Evolutionary conservation across 2,113 vertebrate species (phyloP).

Genomic region (Craseonycteris thonglongyai): DNA sequence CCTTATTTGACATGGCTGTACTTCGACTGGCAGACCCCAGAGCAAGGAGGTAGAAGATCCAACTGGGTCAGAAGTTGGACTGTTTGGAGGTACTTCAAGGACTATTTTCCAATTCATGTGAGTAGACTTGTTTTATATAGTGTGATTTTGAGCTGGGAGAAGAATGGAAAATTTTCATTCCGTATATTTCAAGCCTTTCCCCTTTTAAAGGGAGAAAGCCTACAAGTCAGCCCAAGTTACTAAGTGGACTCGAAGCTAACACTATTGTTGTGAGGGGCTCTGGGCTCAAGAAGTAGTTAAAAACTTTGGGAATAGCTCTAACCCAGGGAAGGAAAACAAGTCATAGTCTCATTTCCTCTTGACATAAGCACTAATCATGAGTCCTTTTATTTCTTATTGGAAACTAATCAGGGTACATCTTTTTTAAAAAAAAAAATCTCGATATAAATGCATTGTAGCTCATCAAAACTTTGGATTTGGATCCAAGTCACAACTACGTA

Average conservation of each 20-base stretch:
- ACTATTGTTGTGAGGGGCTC: not conserved
- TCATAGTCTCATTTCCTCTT: not conserved
- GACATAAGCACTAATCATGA: not conserved
- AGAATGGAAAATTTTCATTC: not conserved
- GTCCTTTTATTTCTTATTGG: not conserved
- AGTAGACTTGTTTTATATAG: slow-evolving; percentile 63
- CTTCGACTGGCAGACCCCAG: slow-evolving; percentile 88
- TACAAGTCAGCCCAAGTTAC: not conserved
- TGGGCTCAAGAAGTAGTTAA: not conserved
- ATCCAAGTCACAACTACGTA: slow-evolving; percentile 81
- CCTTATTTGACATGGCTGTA: slow-evolving; percentile 91
- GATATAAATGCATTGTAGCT: slow-evolving; percentile 72
- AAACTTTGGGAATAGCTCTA: not conserved
- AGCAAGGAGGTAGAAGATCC: slow-evolving; percentile 85
- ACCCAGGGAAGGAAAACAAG: not conserved
- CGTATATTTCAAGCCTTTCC: not conserved
- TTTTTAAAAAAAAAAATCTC: not conserved
- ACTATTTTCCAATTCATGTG: slow-evolving; percentile 93
- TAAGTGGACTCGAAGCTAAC: not conserved
- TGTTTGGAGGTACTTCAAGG: slow-evolving; percentile 88
- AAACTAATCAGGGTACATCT: not conserved
- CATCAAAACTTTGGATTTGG: slow-evolving; percentile 81
- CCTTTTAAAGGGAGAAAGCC: not conserved
- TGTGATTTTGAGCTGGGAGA: not conserved
- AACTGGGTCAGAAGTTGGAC: slow-evolving; percentile 84